Base-by-base conservation (phyloP, 2,113 vertebrate genomes). In the Holacanthus passer region DNA sequence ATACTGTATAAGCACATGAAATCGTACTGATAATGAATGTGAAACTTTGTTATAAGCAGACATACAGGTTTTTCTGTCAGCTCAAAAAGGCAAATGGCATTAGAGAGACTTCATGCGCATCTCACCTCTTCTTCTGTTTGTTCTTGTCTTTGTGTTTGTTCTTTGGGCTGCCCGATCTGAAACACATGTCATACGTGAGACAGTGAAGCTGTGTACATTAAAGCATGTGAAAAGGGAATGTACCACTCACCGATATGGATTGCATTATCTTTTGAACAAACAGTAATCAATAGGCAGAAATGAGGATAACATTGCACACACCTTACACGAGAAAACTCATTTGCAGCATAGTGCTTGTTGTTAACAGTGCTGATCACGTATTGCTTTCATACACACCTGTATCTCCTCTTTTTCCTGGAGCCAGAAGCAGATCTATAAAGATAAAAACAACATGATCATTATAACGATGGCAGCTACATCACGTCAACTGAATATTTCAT, bases 81-180 rank as follows among this genome's bases (percentile, higher is more conserved):
- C 56, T 78, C 56, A 31, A 16, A 19, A 60, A 72, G 74, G 32
- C 58, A 47, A 66, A 66, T 27, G 29, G 11, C 19, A 24, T 43
- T n/a, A 45, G 37, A 45, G 31, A 19, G 52, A 63, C 20, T 68
- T 5, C 24, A 0, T 3, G 7, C 50, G 72, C 16, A 2, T 37
- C 95, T 96, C 91, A 99, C 98, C 98, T 97, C 93, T 97, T 98
- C 79, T 96, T 96, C 75, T 97, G 96, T 96, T 98, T 99, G 94
- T 94, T 98, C 96, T 97, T 99, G 89, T 99, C 97, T 96, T 97
- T 99, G 91, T 97, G 95, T 96, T 97, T 99, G 96, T 94, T 97
- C 95, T 97, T 98, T 88, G 95, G 96, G 92, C 97, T 99, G 75
- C 96, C 95, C 47, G 98, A 98, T 92, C 98, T 99, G 94, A 77